Conservation (phyloP, 2,888 invertebrate genomes). For the Nomada hirtipes region DNA sequence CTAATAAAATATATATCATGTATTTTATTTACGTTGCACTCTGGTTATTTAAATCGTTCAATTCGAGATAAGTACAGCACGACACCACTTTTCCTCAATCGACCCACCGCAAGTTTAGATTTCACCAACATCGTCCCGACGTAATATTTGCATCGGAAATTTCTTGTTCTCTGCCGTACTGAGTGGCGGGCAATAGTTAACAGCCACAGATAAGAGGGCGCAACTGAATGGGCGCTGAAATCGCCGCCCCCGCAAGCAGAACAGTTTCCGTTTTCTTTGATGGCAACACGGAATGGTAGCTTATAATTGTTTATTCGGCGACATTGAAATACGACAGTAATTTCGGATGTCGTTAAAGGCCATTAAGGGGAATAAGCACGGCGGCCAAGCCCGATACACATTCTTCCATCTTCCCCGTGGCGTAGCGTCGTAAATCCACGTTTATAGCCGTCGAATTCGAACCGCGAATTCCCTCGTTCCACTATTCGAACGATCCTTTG, state of each 20-base stretch:
- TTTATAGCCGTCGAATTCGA: constrained; percentile 64
- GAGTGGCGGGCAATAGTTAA: no score
- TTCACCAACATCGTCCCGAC: no score
- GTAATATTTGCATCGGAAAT: no score
- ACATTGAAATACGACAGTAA: constrained; percentile 66
- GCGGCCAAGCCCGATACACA: constrained; percentile 52
- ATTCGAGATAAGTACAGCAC: no score
- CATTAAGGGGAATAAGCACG: constrained; percentile 65
- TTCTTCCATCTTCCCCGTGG: constrained; percentile 47
- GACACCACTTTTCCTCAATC: no score
- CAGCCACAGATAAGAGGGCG: constrained; percentile 8
- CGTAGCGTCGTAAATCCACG: constrained; percentile 61
- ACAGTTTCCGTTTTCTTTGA: constrained; percentile 29
- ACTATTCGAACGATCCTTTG: constrained; percentile 21
- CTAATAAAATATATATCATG: no score
- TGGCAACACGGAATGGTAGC: constrained; percentile 32
- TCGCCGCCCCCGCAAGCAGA: constrained; percentile 20
- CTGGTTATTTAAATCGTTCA: no score
- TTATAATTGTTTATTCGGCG: constrained; percentile 63
- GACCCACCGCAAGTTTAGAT: no score
- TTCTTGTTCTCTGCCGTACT: no score
- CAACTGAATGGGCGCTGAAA: constrained; percentile 21
- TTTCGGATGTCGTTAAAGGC: constrained; percentile 67
- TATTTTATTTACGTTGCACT: no score
- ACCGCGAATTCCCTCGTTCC: constrained; percentile 32